Evolutionary conservation across 1,140 invertebrate species (phyloP).

Genomic region (Heliothis subflexa): DNA sequence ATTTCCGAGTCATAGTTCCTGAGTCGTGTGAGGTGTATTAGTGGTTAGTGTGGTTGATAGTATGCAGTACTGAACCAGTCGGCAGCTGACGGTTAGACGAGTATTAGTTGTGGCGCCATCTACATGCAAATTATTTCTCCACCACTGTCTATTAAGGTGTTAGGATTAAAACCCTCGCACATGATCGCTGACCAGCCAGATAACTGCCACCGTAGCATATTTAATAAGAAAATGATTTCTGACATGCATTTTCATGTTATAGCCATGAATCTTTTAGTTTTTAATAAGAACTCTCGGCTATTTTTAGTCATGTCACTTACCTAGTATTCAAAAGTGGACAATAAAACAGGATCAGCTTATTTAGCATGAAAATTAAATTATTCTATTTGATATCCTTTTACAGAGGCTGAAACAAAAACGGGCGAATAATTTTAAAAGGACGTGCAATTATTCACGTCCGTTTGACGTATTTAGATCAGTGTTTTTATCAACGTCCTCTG

Average conservation of each 20-base stretch:
- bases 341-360: constrained; percentile 2
- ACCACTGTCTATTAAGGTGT: constrained; percentile 57
- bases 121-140: constrained; percentile 74
- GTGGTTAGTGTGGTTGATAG: constrained; percentile 73
- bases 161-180: constrained; percentile 58
- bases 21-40: constrained; percentile 66
- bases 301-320: background rate
- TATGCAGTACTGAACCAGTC: constrained; percentile 76
- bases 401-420: background rate
- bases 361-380: background rate
- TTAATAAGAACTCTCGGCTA: background rate
- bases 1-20: constrained; percentile 63
- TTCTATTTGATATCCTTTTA: constrained; percentile 17
- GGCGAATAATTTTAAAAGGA: constrained; percentile 18
- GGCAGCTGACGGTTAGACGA: constrained; percentile 74
- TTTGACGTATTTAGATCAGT: constrained; percentile 59
- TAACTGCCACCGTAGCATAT: constrained; percentile 4
- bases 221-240: constrained; percentile 9
- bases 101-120: constrained; percentile 70
- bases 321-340: background rate
- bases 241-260: constrained; percentile 3
- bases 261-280: constrained; percentile 5
- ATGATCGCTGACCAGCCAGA: background rate
- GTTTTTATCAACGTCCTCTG: constrained; percentile 51
- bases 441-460: constrained; percentile 34